phyloP scores from a whole-genome alignment of 2,797 vertebrate genomes.

The Thalassophryne amazonica region DNA sequence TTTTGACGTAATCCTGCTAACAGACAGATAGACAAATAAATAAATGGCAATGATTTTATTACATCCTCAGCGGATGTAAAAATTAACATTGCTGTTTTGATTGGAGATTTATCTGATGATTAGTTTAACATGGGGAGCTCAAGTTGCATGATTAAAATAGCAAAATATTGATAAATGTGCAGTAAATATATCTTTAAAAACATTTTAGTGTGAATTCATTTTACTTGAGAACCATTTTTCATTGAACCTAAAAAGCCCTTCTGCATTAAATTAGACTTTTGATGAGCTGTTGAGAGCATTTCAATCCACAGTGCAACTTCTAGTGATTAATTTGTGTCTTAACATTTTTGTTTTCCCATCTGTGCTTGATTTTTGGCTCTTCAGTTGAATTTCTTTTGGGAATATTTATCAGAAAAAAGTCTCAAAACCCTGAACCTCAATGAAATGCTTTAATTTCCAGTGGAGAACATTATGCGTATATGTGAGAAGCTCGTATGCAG shows the following conservation, averaged over 20 bases:
- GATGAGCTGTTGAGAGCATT: background rate
- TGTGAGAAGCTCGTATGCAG: background rate
- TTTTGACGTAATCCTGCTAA: too few species aligned
- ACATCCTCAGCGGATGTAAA: too few species aligned
- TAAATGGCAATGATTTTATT: too few species aligned
- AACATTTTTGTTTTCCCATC: conserved; percentile 14
- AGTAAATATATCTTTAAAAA: too few species aligned
- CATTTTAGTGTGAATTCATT: too few species aligned
- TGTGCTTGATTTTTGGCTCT: conserved; percentile 19
- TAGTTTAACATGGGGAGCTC: too few species aligned
- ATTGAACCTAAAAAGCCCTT: background rate
- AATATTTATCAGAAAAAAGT: background rate
- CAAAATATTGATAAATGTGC: too few species aligned
- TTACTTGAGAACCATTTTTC: background rate
- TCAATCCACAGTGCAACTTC: conserved; percentile 1
- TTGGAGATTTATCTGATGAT: too few species aligned
- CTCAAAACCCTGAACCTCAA: conserved; percentile 3
- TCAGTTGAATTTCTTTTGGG: conserved; percentile 12
- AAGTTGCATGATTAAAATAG: too few species aligned
- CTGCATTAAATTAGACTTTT: background rate
- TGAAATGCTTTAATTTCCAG: background rate
- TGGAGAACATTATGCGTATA: background rate
- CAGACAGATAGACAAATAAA: too few species aligned
- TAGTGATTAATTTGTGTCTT: background rate
- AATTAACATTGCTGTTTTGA: too few species aligned